A percentile compares a stretch with the other conserved stretches of the same genome.
phyloP scores from a whole-genome alignment of 2,888 invertebrate species.

The Tenthredo scrophulariae region DNA sequence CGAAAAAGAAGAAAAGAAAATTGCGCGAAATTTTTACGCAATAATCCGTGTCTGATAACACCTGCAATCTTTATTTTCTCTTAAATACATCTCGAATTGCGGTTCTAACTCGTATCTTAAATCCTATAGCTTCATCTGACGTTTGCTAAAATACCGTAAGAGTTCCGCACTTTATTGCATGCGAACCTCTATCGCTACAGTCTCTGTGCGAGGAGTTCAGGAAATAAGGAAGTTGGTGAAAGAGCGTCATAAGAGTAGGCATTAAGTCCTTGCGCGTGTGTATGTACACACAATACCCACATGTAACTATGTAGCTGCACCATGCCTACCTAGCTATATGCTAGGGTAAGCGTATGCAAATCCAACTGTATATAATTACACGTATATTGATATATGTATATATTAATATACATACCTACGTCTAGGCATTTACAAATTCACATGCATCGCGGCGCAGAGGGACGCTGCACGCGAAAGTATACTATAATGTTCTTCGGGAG shows the following conservation, averaged over 20 bases:
- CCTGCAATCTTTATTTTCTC: slow-evolving; percentile 11
- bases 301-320: neutral
- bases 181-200: neutral
- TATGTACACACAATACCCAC: neutral
- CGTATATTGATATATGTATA: slow-evolving; percentile 22
- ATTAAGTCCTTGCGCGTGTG: slow-evolving; percentile 22
- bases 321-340: neutral
- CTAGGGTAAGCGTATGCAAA: slow-evolving; percentile 30
- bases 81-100: neutral
- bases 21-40: neutral
- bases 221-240: slow-evolving; percentile 47
- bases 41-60: neutral
- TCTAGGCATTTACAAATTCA: slow-evolving; percentile 8
- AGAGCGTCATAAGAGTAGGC: slow-evolving; percentile 31
- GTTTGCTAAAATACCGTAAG: slow-evolving; percentile 16
- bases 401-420: slow-evolving; percentile 2
- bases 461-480: slow-evolving; percentile 48
- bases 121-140: neutral
- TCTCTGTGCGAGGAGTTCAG: neutral
- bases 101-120: slow-evolving; percentile 7
- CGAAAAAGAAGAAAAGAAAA: neutral
- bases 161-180: slow-evolving; percentile 14
- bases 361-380: slow-evolving; percentile 39
- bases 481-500: slow-evolving; percentile 31
- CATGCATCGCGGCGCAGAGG: neutral